phyloP scores from a whole-genome alignment of 2,888 invertebrate species.

The Drosophila subsilvestris region DNA sequence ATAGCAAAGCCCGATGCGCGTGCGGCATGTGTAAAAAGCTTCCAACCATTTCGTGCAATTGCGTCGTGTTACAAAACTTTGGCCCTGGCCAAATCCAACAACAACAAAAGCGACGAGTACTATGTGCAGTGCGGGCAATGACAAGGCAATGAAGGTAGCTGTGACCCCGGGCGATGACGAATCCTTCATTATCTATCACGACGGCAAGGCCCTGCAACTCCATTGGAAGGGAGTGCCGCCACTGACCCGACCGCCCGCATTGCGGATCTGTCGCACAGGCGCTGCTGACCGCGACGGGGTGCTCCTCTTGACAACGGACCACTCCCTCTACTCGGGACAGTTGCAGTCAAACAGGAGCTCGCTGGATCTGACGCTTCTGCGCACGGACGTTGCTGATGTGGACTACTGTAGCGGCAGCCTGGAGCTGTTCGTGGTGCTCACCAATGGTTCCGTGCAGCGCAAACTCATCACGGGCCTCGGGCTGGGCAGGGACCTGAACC shows the following conservation, averaged over 20 bases:
- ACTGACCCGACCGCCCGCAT: constrained; percentile 61
- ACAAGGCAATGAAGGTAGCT: neutral
- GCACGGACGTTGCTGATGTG: constrained; percentile 69
- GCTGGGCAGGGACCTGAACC: constrained; percentile 25
- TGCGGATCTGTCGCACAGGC: constrained; percentile 59
- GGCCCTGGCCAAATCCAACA: constrained; percentile 41
- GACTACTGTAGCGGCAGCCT: constrained; percentile 68
- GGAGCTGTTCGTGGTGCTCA: constrained; percentile 69
- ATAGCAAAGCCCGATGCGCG: constrained; percentile 22
- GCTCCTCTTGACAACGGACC: constrained; percentile 69
- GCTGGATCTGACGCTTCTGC: constrained; percentile 61
- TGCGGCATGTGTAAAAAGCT: constrained; percentile 51
- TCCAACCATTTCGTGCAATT: constrained; percentile 52
- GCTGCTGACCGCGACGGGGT: constrained; percentile 20
- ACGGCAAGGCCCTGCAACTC: constrained; percentile 58
- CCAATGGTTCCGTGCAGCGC: constrained; percentile 48
- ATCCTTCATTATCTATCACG: constrained; percentile 63
- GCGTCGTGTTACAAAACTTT: constrained; percentile 71
- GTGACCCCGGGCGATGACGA: constrained; percentile 38
- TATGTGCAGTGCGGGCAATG: constrained; percentile 43
- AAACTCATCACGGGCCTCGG: constrained; percentile 47
- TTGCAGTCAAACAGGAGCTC: constrained; percentile 5
- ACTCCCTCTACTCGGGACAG: constrained; percentile 59
- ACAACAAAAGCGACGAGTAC: constrained; percentile 29
- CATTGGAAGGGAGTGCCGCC: constrained; percentile 71